Percentiles rank a stretch among this genome's conserved stretches.
phyloP scores from a whole-genome alignment of 2,888 invertebrate species.

The Rotaria macrura region DNA sequence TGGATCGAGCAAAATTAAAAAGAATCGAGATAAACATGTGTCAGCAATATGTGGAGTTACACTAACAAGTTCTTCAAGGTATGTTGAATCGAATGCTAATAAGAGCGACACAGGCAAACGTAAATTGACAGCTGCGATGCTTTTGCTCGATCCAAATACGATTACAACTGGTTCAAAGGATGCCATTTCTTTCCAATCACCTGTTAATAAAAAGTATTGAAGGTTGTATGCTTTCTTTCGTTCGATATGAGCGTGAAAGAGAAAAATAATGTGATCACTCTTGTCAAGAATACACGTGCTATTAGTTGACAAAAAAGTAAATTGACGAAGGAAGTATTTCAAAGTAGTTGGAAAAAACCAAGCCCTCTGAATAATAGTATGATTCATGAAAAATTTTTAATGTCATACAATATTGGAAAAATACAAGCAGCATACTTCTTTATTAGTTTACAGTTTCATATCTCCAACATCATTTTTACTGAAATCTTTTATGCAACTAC shows the following conservation, averaged over 20 bases:
- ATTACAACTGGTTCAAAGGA: neutral
- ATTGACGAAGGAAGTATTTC: neutral
- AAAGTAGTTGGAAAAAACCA: neutral
- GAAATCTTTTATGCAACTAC: no score
- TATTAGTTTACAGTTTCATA: neutral
- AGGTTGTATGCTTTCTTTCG: neutral
- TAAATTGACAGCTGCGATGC: neutral
- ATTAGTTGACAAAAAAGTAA: neutral
- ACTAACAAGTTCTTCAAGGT: neutral
- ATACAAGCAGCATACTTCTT: neutral
- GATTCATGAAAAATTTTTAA: neutral
- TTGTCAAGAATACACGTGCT: neutral
- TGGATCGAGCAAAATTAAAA: neutral
- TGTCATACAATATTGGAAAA: neutral
- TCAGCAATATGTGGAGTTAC: neutral
- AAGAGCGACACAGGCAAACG: neutral
- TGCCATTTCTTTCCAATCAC: neutral
- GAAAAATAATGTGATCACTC: neutral
- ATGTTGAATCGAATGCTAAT: neutral
- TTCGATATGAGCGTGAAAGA: neutral
- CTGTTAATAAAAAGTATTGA: neutral
- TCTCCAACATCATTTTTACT: no score
- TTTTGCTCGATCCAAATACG: neutral
- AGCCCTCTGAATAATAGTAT: neutral
- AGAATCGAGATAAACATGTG: neutral